phyloP scores from a whole-genome alignment of 2,113 vertebrate genomes.

The Genyomyrus donnyi region DNA sequence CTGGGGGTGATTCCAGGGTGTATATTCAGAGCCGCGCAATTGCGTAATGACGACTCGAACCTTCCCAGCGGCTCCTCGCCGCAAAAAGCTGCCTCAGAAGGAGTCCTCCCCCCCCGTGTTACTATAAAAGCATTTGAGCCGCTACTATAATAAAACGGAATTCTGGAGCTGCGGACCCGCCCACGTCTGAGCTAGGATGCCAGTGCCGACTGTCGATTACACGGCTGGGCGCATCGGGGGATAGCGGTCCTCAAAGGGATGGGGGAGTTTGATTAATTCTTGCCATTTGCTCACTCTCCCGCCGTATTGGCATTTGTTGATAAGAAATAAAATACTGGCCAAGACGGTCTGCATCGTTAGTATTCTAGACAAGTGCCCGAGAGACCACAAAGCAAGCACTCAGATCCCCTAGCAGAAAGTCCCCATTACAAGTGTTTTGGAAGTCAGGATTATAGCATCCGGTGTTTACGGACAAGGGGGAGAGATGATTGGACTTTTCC shows the following conservation, averaged over 20 bases:
- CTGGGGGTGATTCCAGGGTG: not conserved
- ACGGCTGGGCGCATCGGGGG: not conserved
- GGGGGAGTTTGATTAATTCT: constrained; percentile 33
- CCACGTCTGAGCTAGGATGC: not conserved
- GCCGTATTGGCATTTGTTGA: constrained; percentile 19
- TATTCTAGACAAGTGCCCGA: constrained; percentile 15
- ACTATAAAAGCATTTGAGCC: not conserved
- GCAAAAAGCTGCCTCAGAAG: not conserved
- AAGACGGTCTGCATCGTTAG: constrained; percentile 13
- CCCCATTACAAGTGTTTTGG: not conserved
- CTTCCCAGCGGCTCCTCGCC: not conserved
- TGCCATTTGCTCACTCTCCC: constrained; percentile 19
- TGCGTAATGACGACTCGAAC: not conserved
- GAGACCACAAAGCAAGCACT: not conserved
- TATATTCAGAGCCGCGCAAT: not conserved
- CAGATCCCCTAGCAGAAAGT: not conserved
- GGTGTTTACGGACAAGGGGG: not conserved
- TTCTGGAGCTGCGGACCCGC: not conserved
- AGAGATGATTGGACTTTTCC: not conserved
- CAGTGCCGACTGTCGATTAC: not conserved
- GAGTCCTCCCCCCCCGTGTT: not conserved
- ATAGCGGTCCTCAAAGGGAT: not conserved
- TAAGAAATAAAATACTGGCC: constrained; percentile 20
- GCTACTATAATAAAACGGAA: not conserved
- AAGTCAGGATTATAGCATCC: not conserved